Evolutionary conservation across 1,140 invertebrate genomes (phyloP).

Genomic region (Zeugodacus cucurbitae): DNA sequence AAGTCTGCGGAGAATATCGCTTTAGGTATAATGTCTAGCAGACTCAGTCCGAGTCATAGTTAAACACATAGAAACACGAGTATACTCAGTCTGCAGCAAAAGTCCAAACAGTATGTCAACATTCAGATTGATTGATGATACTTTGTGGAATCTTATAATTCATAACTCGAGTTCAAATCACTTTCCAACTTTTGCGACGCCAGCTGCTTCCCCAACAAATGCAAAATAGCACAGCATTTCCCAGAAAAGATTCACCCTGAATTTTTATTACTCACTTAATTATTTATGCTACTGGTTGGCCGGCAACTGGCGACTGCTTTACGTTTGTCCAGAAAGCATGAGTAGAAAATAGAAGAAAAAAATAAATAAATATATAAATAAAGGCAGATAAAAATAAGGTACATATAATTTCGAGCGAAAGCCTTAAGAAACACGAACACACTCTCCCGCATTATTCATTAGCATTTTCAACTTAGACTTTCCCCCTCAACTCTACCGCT

Average conservation of each 20-base stretch:
- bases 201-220: neutral
- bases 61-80: too few relatives aligned
- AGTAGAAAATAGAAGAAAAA: neutral
- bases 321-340: neutral
- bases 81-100: too few relatives aligned
- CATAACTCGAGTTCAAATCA: slow-evolving; percentile 33
- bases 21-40: too few relatives aligned
- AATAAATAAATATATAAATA: neutral
- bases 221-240: neutral
- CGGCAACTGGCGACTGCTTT: neutral
- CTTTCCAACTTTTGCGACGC: neutral
- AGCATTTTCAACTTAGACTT: neutral
- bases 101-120: neutral
- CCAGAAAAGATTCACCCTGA: slow-evolving; percentile 7
- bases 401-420: neutral
- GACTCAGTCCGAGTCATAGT: too few relatives aligned
- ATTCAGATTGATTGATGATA: slow-evolving; percentile 31
- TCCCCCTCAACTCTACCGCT: neutral
- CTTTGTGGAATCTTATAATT: neutral
- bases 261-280: slow-evolving; percentile 32
- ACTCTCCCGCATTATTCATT: neutral
- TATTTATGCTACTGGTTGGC: slow-evolving; percentile 2
- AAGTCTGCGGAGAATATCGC: too few relatives aligned
- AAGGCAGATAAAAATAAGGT: neutral
- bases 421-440: neutral